Evolutionary conservation across 2,797 vertebrate species (phyloP), one percentile per base, ranked within the genome.

Genomic region (Alcedo quadribrachys): DNA sequence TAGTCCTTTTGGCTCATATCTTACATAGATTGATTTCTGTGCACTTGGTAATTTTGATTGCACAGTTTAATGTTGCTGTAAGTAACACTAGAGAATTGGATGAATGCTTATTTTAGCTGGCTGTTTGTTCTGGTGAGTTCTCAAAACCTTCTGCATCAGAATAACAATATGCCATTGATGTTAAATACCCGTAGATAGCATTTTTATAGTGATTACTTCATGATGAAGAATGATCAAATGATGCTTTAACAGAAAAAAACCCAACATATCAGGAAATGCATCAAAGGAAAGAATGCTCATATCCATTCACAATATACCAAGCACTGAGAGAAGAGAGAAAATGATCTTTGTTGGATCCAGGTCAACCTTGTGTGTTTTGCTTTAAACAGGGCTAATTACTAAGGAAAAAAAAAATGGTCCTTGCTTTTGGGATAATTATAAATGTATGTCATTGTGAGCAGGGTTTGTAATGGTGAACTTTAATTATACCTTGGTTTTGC

Each of bases 401-500:
- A 76, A 60, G 76, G 46, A 22, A 32, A 76, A 92, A 83, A 88
- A 91, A 87, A 46, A 25, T 9, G 20, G 55, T 86, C 85, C 80
- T 90, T 79, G 54, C 74, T 84, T 19, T 66, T 86, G 74, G 32
- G 55, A 20, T 91, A 89, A 89, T 92, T 94, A 68, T 93, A 92
- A 88, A 88, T 35, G 43, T 21, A 9, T 57, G 74, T 73, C 81
- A 81, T 69, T 91, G 81, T 91, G 83, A 81, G 60, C 60, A 48
- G 62, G 19, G 51, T 94, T 92, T 93, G 77, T 92, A 94, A 76
- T 81, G 66, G 74, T 79, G 68, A 87, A 77, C 81, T 94, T 92
- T 88, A 91, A 93, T 94, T 92, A 90, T 86, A 74, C 74, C 83
- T 95, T 76, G 78, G 82, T 91, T 93, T 90, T 91, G 54, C 77